Evolutionary conservation across 1,140 invertebrate species (phyloP).

Genomic region (Ridgeia piscesae): DNA sequence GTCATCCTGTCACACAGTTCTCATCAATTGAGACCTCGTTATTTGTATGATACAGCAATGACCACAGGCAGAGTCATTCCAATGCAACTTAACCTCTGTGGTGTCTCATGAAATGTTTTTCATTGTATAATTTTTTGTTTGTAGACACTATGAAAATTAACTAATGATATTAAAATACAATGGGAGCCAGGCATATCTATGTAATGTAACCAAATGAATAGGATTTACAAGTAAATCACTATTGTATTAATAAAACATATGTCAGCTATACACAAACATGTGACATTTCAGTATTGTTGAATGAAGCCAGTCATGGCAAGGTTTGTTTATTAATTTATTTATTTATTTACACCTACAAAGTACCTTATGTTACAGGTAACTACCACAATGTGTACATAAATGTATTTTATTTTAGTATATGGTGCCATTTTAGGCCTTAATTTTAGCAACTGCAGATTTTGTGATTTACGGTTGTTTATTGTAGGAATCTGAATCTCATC

Average conservation of each 20-base stretch:
- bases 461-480: not conserved
- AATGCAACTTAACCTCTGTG: not conserved
- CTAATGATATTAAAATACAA: not conserved
- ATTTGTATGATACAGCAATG: not conserved
- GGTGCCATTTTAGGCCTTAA: not conserved
- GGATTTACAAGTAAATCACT: not conserved
- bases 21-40: not conserved
- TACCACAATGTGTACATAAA: not conserved
- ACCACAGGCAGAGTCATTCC: not conserved
- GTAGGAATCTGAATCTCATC: no score
- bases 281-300: not conserved
- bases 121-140: not conserved
- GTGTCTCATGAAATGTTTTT: not conserved
- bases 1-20: not conserved
- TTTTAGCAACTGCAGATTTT: not conserved
- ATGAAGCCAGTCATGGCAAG: not conserved
- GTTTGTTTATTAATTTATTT: not conserved
- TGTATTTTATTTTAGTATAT: not conserved
- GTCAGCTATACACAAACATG: not conserved
- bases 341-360: not conserved
- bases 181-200: not conserved
- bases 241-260: not conserved
- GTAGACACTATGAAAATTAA: not conserved
- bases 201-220: no score
- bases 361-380: not conserved